Evolutionary conservation across 1,140 invertebrate species (phyloP).

Genomic region (Limonius californicus): DNA sequence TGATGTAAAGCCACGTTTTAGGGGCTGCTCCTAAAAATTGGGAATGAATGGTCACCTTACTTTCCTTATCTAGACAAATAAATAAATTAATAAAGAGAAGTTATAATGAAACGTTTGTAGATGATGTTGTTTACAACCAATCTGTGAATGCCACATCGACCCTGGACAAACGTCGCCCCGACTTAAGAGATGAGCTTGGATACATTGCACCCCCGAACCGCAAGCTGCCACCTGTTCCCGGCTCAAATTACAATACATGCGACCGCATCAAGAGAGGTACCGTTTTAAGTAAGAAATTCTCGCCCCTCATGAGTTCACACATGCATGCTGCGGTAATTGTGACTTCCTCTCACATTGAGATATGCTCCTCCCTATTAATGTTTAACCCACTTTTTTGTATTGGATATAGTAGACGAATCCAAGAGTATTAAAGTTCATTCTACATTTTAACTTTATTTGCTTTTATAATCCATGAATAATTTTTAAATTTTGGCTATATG

Average conservation of each 20-base stretch:
- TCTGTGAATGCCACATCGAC: constrained; percentile 70
- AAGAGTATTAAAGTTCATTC: neutral
- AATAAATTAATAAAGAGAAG: no score
- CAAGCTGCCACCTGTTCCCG: constrained; percentile 85
- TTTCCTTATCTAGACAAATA: no score
- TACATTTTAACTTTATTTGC: constrained; percentile 2
- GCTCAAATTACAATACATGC: constrained; percentile 89
- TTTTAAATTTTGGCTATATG: constrained; percentile 24
- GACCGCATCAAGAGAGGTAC: constrained; percentile 90
- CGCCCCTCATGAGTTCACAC: neutral
- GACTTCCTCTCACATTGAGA: constrained; percentile 37
- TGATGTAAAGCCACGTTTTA: no score
- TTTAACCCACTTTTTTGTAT: constrained; percentile 23
- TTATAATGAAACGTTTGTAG: constrained; percentile 51
- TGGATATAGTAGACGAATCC: constrained; percentile 11
- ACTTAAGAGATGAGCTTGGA: constrained; percentile 81
- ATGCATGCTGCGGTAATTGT: constrained; percentile 8
- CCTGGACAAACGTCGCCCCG: constrained; percentile 77
- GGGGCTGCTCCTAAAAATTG: no score
- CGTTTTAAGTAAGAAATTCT: constrained; percentile 74
- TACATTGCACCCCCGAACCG: constrained; percentile 90
- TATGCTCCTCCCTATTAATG: constrained; percentile 28
- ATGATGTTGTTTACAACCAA: constrained; percentile 87
- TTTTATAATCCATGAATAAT: neutral
- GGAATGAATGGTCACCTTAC: no score